Evolutionary conservation across 1,140 invertebrate genomes (phyloP).

Genomic region (Drosophila persimilis): DNA sequence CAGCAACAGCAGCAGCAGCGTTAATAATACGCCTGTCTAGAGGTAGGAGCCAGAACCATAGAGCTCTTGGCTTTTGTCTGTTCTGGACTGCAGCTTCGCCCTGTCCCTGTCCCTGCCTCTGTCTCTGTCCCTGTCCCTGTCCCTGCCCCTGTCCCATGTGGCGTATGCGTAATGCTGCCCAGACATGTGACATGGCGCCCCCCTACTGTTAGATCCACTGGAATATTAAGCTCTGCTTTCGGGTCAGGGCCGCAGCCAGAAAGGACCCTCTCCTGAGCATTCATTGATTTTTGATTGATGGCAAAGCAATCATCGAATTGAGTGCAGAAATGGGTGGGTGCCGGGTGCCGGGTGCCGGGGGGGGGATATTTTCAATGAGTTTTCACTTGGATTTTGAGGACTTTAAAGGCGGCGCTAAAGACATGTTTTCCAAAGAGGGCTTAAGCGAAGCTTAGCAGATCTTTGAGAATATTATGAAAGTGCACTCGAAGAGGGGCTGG

Average conservation of each 20-base stretch:
- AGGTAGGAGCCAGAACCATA: constrained; percentile 25
- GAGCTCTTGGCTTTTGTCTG: constrained; percentile 32
- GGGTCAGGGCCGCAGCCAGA: constrained; percentile 21
- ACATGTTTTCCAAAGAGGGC: too few species aligned
- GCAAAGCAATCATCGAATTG: constrained; percentile 33
- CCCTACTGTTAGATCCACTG: constrained; percentile 15
- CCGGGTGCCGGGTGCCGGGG: too few species aligned
- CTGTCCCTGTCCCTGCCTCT: neutral
- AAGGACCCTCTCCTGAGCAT: constrained; percentile 11
- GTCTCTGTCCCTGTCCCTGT: too few species aligned
- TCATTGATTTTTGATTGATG: constrained; percentile 37
- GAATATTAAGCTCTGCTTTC: constrained; percentile 21
- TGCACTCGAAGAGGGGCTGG: too few species aligned
- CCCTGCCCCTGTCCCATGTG: constrained; percentile 38
- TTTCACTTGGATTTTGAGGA: constrained; percentile 5
- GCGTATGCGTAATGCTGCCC: constrained; percentile 70
- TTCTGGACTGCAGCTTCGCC: constrained; percentile 2
- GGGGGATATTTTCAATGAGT: constrained; percentile 27
- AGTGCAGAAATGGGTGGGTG: neutral
- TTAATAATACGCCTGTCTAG: constrained; percentile 76
- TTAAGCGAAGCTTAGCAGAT: too few species aligned
- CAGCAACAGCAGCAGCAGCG: constrained; percentile 42
- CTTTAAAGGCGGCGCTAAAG: neutral
- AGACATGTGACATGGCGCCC: constrained; percentile 46
- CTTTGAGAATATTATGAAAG: too few species aligned